Evolutionary conservation across 2,888 invertebrate species (phyloP).

Genomic region (Eledona agricola): DNA sequence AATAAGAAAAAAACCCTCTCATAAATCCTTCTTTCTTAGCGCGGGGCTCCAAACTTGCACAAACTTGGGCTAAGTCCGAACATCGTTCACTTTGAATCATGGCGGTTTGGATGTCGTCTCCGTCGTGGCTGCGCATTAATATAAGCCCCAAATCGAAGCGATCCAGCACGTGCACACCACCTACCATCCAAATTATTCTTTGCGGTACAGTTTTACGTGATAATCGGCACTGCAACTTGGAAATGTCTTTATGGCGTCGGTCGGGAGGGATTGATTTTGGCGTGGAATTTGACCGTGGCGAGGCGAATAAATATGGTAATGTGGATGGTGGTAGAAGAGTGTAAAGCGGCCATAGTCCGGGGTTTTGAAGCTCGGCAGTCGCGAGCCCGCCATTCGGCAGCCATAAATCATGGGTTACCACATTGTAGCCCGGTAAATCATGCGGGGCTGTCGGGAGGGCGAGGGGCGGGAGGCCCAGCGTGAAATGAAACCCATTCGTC

Average conservation of each 20-base stretch:
- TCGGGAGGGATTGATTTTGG: too few relatives aligned
- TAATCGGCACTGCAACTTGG: too few relatives aligned
- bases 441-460: slow-evolving; percentile 63
- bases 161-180: slow-evolving; percentile 46
- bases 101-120: slow-evolving; percentile 59
- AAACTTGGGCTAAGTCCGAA: slow-evolving; percentile 62
- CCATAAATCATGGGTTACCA: slow-evolving; percentile 75
- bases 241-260: too few relatives aligned
- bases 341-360: slow-evolving; percentile 44
- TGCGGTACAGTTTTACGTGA: too few relatives aligned
- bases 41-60: slow-evolving; percentile 59
- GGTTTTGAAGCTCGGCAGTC: slow-evolving; percentile 56
- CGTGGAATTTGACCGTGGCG: too few relatives aligned
- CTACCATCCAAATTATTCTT: slow-evolving; percentile 2
- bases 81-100: slow-evolving; percentile 63
- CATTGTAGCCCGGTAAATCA: slow-evolving; percentile 75
- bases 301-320: slow-evolving; percentile 39
- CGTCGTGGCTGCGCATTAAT: slow-evolving; percentile 61
- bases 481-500: slow-evolving; percentile 66
- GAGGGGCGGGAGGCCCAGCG: slow-evolving; percentile 66
- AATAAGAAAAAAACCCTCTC: slow-evolving; percentile 54
- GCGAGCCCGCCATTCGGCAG: slow-evolving; percentile 69
- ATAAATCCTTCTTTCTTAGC: slow-evolving; percentile 62
- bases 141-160: slow-evolving; percentile 50
- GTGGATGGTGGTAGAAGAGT: slow-evolving; percentile 38